phyloP scores from a whole-genome alignment of 2,113 vertebrate genomes.

The Burhinus oedicnemus region DNA sequence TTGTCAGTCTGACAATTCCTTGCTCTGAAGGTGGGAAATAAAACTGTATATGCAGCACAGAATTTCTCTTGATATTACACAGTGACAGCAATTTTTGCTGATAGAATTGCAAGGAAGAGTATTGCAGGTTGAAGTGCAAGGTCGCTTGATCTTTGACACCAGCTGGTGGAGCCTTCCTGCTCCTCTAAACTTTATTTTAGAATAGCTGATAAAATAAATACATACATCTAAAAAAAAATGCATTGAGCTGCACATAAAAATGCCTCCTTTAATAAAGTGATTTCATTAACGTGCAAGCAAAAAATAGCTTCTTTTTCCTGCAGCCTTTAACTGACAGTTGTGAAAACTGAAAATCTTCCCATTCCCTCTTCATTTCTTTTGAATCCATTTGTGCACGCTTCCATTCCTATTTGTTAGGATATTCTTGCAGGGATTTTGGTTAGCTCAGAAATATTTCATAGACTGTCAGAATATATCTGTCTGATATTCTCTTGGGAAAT shows the following conservation, averaged over 20 bases:
- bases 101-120: background rate
- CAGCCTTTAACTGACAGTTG: background rate
- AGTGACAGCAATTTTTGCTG: background rate
- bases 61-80: background rate
- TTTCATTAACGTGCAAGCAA: background rate
- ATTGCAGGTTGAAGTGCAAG: background rate
- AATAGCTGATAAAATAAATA: background rate
- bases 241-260: background rate
- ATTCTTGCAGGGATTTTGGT: background rate
- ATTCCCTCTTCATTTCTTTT: background rate
- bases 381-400: background rate
- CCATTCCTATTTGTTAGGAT: accelerated
- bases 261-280: background rate
- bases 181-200: background rate
- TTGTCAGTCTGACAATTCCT: background rate
- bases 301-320: background rate
- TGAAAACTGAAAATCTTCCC: background rate
- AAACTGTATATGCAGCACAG: background rate
- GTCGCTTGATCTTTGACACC: background rate
- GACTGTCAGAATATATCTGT: background rate
- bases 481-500: background rate
- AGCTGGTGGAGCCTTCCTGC: background rate
- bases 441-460: background rate
- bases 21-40: background rate
- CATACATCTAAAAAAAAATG: background rate